Evolutionary conservation across 1,140 invertebrate genomes (phyloP).

Genomic region (Harlomillsia oculata): DNA sequence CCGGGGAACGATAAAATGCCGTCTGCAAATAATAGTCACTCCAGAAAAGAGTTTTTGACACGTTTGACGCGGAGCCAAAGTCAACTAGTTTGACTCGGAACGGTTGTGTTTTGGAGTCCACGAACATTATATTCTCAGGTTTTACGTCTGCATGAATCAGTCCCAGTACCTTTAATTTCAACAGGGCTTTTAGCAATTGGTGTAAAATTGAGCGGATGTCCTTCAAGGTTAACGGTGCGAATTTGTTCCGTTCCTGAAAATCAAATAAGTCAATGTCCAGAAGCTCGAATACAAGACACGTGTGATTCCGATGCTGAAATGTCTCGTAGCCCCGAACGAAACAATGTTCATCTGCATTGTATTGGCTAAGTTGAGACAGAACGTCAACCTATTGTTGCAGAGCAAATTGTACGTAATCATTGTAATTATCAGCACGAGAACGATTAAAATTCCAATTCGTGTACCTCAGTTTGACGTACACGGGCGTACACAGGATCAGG

Average conservation of each 20-base stretch:
- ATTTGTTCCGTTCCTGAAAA: constrained; percentile 99
- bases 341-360: constrained; percentile 99
- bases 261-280: constrained; percentile 99
- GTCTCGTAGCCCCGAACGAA: constrained; percentile 99
- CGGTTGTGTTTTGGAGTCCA: constrained; percentile 92
- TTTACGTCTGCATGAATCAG: constrained; percentile 99
- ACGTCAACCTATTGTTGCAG: constrained; percentile 67
- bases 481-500: constrained; percentile 98
- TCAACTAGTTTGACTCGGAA: constrained; percentile 98
- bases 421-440: not conserved
- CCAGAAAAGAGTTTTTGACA: constrained; percentile 97
- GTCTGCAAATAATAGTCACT: constrained; percentile 99
- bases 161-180: constrained; percentile 95
- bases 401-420: not conserved
- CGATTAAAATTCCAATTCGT: not conserved
- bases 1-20: constrained; percentile 96
- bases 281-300: constrained; percentile 99
- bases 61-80: constrained; percentile 97
- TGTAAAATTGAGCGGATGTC: constrained; percentile 97
- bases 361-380: constrained; percentile 90
- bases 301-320: constrained; percentile 99
- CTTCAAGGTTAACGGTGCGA: constrained; percentile 92
- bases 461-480: constrained; percentile 97
- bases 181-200: constrained; percentile 94
- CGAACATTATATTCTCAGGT: constrained; percentile 99